Base-by-base conservation (phyloP, 2,797 vertebrate genomes). In the Poecilia gillii region DNA sequence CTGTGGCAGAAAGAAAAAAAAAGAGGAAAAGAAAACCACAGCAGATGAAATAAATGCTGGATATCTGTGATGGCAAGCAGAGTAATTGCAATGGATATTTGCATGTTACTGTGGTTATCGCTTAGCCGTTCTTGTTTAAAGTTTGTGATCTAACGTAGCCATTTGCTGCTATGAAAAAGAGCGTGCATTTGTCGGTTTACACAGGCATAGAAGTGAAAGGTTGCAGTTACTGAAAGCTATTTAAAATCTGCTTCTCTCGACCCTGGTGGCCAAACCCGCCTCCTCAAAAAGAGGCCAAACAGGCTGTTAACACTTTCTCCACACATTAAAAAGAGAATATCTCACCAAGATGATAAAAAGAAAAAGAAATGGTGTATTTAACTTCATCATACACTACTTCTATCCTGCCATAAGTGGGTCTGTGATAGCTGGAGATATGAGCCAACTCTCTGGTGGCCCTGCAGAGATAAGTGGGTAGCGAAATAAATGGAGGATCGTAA, bases 71-170 rank as follows among this genome's bases (percentile, higher is more conserved):
- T 84, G 83, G 90, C 84, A 88, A 82, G 77, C 82, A 82, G 68
- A 84, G 82, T 89, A 94, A 91, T 90, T 90, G 78, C 81, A 86
- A 84, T 86, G n/a, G 77, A 81, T 87, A 87, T 92, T 90, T 81
- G 81, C 83, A 64, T 76, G 53, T 81, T 85, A 84, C 81, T 53
- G 45, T 78, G 81, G 74, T 84, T 74, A 76, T 76, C 80, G 78
- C 76, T 86, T 81, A 89, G 89, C 88, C 89, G 87, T 51, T 85
- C 6, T 23, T 86, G 80, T 80, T 81, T 78, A 74, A 74, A 76
- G 39, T 39, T 74, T 46, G 72, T 72, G 39, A 33, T 47, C 53
- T 43, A 16, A 47, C 74, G 46, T 53, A 74, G 81, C 85, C 73
- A 57, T 79, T 74, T 20, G 62, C 71, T 74, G 51, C 45, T 41